Percentiles rank a stretch among this genome's conserved stretches.
phyloP scores from a whole-genome alignment of 1,140 invertebrate species.

The Druon quercuslanigerum region DNA sequence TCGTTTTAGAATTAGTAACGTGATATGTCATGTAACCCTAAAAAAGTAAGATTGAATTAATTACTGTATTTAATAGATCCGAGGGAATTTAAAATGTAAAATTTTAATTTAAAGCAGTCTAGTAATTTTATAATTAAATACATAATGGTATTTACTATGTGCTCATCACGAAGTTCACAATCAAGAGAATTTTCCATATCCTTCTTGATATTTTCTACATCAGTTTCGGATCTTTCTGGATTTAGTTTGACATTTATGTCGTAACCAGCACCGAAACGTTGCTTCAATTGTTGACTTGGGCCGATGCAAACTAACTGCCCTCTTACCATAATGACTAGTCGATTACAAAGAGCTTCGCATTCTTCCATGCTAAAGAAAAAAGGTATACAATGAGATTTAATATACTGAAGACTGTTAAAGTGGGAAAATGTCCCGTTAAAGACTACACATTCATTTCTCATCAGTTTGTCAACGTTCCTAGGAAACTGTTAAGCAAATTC shows the following conservation, averaged over 20 bases:
- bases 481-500: too few species aligned
- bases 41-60: slow-evolving; percentile 27
- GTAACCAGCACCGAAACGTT: slow-evolving; percentile 76
- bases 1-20: slow-evolving; percentile 61
- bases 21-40: slow-evolving; percentile 71
- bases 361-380: slow-evolving; percentile 87
- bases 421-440: too few species aligned
- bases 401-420: neutral
- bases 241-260: slow-evolving; percentile 73
- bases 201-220: slow-evolving; percentile 62
- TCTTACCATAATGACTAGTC: slow-evolving; percentile 92
- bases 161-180: slow-evolving; percentile 69
- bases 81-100: neutral
- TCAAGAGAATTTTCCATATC: slow-evolving; percentile 60
- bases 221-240: slow-evolving; percentile 48
- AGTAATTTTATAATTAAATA: slow-evolving; percentile 1
- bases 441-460: too few species aligned
- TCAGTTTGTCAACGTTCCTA: too few species aligned
- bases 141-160: slow-evolving; percentile 58
- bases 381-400: neutral
- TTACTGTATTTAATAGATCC: neutral
- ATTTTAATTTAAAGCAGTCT: neutral
- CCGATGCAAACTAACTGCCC: slow-evolving; percentile 86
- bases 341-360: slow-evolving; percentile 91
- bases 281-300: slow-evolving; percentile 82